Conservation (phyloP, 2,797 vertebrate genomes). For the Hoplostethus mediterraneus region DNA sequence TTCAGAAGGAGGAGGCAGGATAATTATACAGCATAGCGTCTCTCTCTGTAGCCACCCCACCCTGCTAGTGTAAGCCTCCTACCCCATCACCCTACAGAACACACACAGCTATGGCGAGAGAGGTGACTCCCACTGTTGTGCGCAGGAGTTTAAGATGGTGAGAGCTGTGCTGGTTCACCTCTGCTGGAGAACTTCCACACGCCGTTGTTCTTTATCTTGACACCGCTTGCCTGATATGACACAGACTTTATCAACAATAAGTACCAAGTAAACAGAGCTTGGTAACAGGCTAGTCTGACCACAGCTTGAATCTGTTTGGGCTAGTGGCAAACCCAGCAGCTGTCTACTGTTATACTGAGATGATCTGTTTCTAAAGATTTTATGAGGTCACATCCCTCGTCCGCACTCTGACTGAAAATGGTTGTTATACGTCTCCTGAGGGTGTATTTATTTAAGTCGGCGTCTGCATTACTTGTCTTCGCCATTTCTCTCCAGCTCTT, state of each 20-base stretch:
- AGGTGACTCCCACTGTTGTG: conserved; percentile 37
- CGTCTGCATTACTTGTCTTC: neutral
- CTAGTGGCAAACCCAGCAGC: neutral
- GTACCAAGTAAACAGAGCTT: neutral
- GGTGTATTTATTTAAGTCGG: neutral
- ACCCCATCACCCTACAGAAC: conserved; percentile 24
- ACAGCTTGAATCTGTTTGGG: conserved; percentile 2
- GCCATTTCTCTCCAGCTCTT: neutral
- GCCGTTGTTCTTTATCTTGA: conserved; percentile 1
- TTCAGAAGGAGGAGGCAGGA: conserved; percentile 54
- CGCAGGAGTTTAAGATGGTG: conserved; percentile 1
- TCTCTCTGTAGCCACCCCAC: conserved; percentile 49
- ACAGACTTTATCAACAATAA: neutral
- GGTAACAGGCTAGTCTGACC: neutral
- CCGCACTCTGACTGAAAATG: no score
- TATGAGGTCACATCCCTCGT: no score
- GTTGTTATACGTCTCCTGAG: neutral
- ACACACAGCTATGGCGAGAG: conserved; percentile 43
- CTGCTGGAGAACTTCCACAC: neutral
- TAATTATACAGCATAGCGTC: conserved; percentile 61
- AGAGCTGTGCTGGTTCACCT: neutral
- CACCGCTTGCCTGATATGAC: neutral
- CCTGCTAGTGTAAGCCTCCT: conserved; percentile 38
- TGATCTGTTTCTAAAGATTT: no score
- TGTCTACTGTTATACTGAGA: neutral